These are phyloP conservation scores for Saxidomus purpurata DNA, from an alignment of 1,140 invertebrate species.

Conservation along the genomic window DNA sequence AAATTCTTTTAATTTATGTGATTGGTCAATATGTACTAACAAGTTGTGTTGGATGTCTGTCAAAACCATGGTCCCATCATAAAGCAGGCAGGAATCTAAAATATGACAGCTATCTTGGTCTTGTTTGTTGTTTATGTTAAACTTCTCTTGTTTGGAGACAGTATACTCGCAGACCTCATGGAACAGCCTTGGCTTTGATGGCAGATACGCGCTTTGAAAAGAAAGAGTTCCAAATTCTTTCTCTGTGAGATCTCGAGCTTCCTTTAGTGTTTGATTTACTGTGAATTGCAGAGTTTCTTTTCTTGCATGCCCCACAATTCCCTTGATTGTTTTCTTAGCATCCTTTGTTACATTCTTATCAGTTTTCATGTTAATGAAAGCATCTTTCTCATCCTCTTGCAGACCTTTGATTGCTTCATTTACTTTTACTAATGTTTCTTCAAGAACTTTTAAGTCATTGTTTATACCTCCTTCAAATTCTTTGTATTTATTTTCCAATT, in stretches of 20 bases:
- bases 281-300: slow-evolving; percentile 8
- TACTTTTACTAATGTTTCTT: background rate
- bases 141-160: background rate
- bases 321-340: background rate
- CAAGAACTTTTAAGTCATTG: background rate
- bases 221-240: background rate
- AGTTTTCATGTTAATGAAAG: background rate
- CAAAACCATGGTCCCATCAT: background rate
- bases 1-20: background rate
- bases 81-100: background rate
- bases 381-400: background rate
- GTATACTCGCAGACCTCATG: background rate
- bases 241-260: background rate
- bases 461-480: background rate
- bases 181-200: background rate
- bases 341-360: background rate
- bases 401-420: background rate
- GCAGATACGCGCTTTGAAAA: background rate
- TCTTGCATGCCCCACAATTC: background rate
- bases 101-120: background rate
- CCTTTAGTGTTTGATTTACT: background rate
- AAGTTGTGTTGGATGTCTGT: background rate
- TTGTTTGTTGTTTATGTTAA: background rate
- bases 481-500: background rate
- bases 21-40: background rate